Evolutionary conservation across 2,888 invertebrate species (phyloP), one percentile per base, ranked within the genome.

Genomic region (Oscheius myriophilus): DNA sequence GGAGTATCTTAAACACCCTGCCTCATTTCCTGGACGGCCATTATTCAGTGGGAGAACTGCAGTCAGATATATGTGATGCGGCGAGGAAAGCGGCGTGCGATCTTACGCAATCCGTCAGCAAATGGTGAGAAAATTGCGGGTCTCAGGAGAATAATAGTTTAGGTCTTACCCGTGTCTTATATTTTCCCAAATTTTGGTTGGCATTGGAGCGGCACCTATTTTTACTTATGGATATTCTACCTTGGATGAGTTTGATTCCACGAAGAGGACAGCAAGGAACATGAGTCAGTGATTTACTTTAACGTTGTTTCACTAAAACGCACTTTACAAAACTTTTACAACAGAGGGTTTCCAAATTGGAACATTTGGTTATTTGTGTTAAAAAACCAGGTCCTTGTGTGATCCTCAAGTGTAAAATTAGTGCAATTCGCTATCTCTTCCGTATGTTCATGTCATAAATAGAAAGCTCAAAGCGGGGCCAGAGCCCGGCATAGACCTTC

Each of bases 201-300:
- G 79, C 41, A 70, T 80, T 2, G 79, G 79, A 26, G 79, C 79
- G 0, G 73, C 71, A 41, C 79, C 79, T 14, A 64, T 80, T 7
- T 80, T 80, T 69, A 80, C 79, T 2, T 80, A 78, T 54, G 79
- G 79, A 18, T 78, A 78, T 42, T 76, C 79, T n/a, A 75, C 73
- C 16, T 57, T 80, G 12, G 79, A 80, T 46, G 79, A 80, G 43
- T 78, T 78, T 62, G 79, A 80, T 51, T 69, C 72, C 3, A 72
- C 75, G n/a, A 76, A 75, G 54, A 62, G 72, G 45, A 80, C 79
- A 6, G 79, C 76, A 23, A 69, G 65, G 52, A 80, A 80, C 26
- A 72, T 78, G 63, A 75, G 79, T 79, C 16, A 45, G 70, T 53
- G 6, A 25, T 33, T 53, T 2, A 18, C 16, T 25, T 9, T 59